These are phyloP conservation scores for Pyrrhosoma nymphula DNA, from an alignment of 2,888 invertebrate species.

Conservation along the genomic window DNA sequence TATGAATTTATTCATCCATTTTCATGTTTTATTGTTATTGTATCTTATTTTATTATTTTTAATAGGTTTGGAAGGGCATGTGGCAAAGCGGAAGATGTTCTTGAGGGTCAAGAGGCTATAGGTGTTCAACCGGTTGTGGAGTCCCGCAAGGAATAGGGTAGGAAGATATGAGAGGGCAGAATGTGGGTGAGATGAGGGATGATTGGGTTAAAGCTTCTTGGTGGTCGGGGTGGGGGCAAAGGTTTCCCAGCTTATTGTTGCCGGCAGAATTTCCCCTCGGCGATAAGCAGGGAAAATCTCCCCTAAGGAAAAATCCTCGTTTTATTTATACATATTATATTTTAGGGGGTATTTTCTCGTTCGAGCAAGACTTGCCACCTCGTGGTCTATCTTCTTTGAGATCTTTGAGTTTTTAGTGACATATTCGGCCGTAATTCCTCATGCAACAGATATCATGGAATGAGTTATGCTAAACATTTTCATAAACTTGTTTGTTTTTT, in stretches of 20 bases:
- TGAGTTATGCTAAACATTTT: no score
- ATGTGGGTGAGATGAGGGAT: background rate
- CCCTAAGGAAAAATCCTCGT: background rate
- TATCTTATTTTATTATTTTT: no score
- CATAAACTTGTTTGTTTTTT: no score
- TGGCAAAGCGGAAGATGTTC: no score
- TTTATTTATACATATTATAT: background rate
- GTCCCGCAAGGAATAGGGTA: background rate
- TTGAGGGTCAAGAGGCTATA: background rate
- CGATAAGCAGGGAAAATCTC: slow-evolving; percentile 14
- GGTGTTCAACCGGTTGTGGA: background rate
- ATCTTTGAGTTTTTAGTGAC: background rate
- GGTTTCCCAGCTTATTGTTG: background rate
- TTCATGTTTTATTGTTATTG: no score
- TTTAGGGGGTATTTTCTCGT: background rate
- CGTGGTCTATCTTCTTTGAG: background rate
- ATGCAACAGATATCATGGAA: no score
- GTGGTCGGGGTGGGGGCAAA: background rate
- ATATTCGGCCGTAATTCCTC: background rate
- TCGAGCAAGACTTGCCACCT: background rate
- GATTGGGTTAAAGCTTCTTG: slow-evolving; percentile 27
- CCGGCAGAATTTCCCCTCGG: background rate
- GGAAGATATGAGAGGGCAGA: background rate
- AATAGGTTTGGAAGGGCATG: no score
- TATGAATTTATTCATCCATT: no score